These are phyloP conservation scores for Condylostylus longicornis DNA, from an alignment of 1,140 invertebrate genomes.

Conservation along the genomic window DNA sequence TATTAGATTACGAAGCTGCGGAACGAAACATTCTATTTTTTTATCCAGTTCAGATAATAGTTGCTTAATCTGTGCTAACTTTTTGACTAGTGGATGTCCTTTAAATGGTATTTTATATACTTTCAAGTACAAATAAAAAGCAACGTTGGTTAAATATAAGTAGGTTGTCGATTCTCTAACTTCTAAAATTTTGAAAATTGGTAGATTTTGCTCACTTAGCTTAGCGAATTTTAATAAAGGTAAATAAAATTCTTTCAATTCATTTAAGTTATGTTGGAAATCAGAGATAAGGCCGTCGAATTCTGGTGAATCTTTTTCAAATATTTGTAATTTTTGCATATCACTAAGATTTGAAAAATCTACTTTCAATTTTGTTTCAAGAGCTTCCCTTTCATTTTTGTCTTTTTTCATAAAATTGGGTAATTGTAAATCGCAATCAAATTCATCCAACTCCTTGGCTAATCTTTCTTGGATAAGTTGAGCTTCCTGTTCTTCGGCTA, in stretches of 20 bases:
- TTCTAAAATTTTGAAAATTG: constrained; percentile 42
- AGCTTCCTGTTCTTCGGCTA: constrained; percentile 73
- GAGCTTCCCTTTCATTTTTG: constrained; percentile 23
- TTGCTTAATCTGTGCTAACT: constrained; percentile 63
- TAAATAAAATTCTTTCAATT: constrained; percentile 44
- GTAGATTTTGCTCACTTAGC: constrained; percentile 32
- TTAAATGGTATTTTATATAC: constrained; percentile 48
- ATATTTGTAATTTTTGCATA: constrained; percentile 54
- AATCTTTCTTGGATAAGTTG: constrained; percentile 63
- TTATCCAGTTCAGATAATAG: constrained; percentile 56
- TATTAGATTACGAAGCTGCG: constrained; percentile 45
- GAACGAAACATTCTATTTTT: constrained; percentile 45
- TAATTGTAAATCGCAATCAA: constrained; percentile 61
- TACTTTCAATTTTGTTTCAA: constrained; percentile 44
- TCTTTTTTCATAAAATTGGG: constrained; percentile 32
- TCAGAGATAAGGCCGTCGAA: constrained; percentile 58
- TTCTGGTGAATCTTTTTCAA: constrained; percentile 74
- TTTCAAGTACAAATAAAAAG: constrained; percentile 74
- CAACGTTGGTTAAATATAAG: constrained; percentile 70
- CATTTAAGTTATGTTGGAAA: constrained; percentile 53
- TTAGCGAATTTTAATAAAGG: constrained; percentile 51
- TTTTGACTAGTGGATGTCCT: constrained; percentile 73
- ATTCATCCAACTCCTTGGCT: constrained; percentile 60
- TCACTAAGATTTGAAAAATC: constrained; percentile 61
- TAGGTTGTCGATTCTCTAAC: constrained; percentile 54